A percentile compares a stretch with the other conserved stretches of the same genome.
These are phyloP conservation scores for Atopsyche davidsoni DNA, from an alignment of 1,140 invertebrate genomes.

Conservation along the genomic window DNA sequence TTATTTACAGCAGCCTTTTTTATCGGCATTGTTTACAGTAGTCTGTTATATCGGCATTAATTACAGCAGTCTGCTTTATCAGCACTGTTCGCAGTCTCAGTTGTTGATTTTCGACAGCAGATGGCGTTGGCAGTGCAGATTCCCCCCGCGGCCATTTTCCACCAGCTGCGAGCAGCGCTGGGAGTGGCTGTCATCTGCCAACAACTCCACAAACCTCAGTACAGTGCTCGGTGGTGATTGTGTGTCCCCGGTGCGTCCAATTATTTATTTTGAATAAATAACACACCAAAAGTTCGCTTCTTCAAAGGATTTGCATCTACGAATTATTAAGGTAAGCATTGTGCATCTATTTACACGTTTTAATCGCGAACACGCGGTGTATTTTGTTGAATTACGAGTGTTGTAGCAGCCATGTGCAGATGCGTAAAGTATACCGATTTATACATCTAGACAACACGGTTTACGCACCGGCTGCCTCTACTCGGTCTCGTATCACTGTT, in stretches of 20 bases:
- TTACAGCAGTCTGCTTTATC: too few relatives aligned
- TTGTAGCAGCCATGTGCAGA: slow-evolving; percentile 22
- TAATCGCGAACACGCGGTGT: neutral
- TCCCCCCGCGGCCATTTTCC: too few relatives aligned
- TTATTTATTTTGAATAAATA: slow-evolving; percentile 14
- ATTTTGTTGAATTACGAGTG: neutral
- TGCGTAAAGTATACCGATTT: slow-evolving; percentile 21
- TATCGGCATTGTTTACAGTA: too few relatives aligned
- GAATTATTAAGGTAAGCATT: slow-evolving; percentile 13
- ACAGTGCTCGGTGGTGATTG: neutral
- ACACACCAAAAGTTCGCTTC: slow-evolving; percentile 3
- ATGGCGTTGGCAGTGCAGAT: too few relatives aligned
- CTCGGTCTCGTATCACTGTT: slow-evolving; percentile 14
- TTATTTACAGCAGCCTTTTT: too few relatives aligned
- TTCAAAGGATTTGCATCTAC: neutral
- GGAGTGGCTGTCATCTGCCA: slow-evolving; percentile 23
- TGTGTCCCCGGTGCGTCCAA: slow-evolving; percentile 9
- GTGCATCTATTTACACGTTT: slow-evolving; percentile 1
- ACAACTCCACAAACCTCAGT: slow-evolving; percentile 15
- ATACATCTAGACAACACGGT: slow-evolving; percentile 15
- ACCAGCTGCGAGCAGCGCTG: slow-evolving; percentile 13
- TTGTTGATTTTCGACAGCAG: too few relatives aligned
- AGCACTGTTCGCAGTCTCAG: too few relatives aligned
- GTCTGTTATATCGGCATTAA: too few relatives aligned
- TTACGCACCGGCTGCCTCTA: slow-evolving; percentile 17